phyloP scores from a whole-genome alignment of 2,888 invertebrate genomes.

The Melieria picta region DNA sequence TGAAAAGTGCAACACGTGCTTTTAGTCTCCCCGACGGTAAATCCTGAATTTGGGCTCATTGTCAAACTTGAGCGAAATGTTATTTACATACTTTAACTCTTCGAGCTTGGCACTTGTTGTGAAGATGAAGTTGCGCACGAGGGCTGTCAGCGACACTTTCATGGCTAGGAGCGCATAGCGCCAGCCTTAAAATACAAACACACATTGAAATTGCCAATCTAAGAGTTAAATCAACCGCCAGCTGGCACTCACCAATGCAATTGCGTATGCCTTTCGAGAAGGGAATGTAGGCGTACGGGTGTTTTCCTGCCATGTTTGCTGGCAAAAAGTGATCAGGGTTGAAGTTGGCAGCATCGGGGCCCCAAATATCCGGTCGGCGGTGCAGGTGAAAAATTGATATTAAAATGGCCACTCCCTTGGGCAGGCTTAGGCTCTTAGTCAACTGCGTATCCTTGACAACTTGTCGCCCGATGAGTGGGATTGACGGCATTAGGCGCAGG shows the following conservation, averaged over 20 bases:
- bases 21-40: conserved; percentile 11
- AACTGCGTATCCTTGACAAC: conserved; percentile 39
- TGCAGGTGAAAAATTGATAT: conserved; percentile 48
- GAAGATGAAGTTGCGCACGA: conserved; percentile 43
- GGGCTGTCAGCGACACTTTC: conserved; percentile 39
- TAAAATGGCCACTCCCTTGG: conserved; percentile 41
- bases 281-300: conserved; percentile 51
- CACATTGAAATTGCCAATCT: neutral
- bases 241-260: conserved; percentile 48
- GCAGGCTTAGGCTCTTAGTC: conserved; percentile 41
- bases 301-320: conserved; percentile 41
- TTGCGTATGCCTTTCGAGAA: conserved; percentile 52
- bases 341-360: conserved; percentile 46
- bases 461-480: conserved; percentile 47
- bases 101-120: conserved; percentile 41
- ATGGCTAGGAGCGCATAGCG: conserved; percentile 44
- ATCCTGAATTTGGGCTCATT: conserved; percentile 41
- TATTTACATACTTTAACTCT: conserved; percentile 33
- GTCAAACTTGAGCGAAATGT: conserved; percentile 35
- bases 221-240: neutral
- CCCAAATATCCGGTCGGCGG: conserved; percentile 48
- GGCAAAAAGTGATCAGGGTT: conserved; percentile 50
- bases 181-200: conserved; percentile 43
- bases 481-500: conserved; percentile 45
- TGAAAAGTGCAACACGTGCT: too few relatives aligned